Percentiles rank a stretch among this genome's conserved stretches.
phyloP scores from a whole-genome alignment of 2,113 vertebrate species.

The Jaculus jaculus region DNA sequence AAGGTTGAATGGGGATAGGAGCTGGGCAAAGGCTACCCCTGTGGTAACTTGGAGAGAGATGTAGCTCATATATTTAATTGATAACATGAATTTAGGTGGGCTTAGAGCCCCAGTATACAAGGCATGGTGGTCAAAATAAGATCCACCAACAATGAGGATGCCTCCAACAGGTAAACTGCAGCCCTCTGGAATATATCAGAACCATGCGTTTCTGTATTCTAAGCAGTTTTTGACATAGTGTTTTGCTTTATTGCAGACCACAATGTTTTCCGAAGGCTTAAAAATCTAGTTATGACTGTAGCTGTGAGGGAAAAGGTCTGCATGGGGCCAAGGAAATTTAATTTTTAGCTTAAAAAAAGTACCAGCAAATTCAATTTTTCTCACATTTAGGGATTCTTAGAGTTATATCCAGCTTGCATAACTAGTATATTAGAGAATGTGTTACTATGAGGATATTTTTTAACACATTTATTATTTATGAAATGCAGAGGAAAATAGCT shows the following conservation, averaged over 20 bases:
- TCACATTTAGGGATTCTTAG: constrained; percentile 73
- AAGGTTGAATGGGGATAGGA: neutral
- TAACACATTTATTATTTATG: constrained; percentile 83
- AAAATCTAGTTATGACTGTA: constrained; percentile 82
- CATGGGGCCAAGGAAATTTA: constrained; percentile 74
- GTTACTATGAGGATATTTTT: constrained; percentile 73
- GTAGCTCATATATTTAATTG: constrained; percentile 9
- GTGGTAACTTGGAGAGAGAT: neutral
- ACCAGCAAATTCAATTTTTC: constrained; percentile 76
- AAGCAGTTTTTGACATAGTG: constrained; percentile 75
- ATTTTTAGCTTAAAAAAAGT: constrained; percentile 77
- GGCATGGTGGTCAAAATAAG: constrained; percentile 46
- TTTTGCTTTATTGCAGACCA: constrained; percentile 79
- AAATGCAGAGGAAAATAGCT: constrained; percentile 80
- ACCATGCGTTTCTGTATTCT: constrained; percentile 70
- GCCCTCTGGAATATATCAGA: constrained; percentile 50
- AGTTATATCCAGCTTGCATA: constrained; percentile 79
- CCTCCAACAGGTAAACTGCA: neutral
- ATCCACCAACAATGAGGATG: neutral
- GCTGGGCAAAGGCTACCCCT: neutral
- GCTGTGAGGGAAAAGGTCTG: constrained; percentile 72
- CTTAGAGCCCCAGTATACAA: constrained; percentile 1
- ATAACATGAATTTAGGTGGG: neutral
- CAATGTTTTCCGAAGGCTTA: constrained; percentile 70
- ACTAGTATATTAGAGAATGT: constrained; percentile 76